These are phyloP conservation scores for Fissipunctia ypsillon DNA, from an alignment of 2,888 invertebrate species.

Conservation along the genomic window DNA sequence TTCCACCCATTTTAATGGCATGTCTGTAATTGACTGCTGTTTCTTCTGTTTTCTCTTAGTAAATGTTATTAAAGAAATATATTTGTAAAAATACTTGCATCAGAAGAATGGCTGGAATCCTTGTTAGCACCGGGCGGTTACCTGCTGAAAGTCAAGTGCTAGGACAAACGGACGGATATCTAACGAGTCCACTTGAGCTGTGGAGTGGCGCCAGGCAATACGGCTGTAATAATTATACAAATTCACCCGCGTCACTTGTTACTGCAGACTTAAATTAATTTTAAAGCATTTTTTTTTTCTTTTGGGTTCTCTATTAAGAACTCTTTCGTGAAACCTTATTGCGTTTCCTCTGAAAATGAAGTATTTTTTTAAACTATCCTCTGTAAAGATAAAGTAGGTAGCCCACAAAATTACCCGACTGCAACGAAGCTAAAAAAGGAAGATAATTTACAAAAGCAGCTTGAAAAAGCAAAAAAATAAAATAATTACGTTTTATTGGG, in stretches of 20 bases:
- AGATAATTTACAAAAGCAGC: too few relatives aligned
- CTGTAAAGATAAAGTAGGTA: not conserved
- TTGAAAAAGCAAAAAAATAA: not conserved
- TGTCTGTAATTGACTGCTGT: not conserved
- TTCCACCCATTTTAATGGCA: not conserved
- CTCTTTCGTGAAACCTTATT: not conserved
- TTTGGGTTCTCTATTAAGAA: not conserved
- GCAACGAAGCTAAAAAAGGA: too few relatives aligned
- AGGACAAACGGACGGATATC: constrained; percentile 62
- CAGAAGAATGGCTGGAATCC: constrained; percentile 36
- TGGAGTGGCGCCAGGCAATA: constrained; percentile 62
- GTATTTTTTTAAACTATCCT: not conserved
- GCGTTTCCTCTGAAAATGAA: not conserved
- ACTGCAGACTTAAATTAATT: constrained; percentile 27
- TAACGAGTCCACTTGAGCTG: constrained; percentile 63
- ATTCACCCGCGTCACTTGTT: constrained; percentile 46
- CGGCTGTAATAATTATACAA: constrained; percentile 48
- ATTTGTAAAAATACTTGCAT: constrained; percentile 11
- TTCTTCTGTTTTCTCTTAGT: not conserved
- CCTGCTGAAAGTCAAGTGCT: constrained; percentile 69
- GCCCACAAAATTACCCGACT: too few relatives aligned
- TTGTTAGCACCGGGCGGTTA: constrained; percentile 63
- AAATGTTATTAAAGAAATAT: not conserved
- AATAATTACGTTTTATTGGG: too few relatives aligned
- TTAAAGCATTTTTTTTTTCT: constrained; percentile 7